phyloP scores from a whole-genome alignment of 2,888 invertebrate species.

The Drosophila percnosoma region DNA sequence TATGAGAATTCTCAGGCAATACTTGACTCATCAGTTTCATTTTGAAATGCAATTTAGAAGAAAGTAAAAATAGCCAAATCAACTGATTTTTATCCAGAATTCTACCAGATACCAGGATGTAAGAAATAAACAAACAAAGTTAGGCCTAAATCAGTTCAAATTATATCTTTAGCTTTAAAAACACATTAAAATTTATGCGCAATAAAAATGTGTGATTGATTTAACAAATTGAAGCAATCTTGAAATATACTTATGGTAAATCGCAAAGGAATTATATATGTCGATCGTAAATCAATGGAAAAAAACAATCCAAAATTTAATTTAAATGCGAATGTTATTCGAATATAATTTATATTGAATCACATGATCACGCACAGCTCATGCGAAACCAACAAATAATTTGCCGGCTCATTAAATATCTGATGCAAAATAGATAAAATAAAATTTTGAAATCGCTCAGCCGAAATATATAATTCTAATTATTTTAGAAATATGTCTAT shows the following conservation, averaged over 20 bases:
- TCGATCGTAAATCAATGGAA: neutral
- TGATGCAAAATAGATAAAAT: neutral
- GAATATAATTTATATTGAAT: conserved; percentile 19
- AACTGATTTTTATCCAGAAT: neutral
- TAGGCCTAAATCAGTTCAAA: neutral
- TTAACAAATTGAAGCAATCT: conserved; percentile 13
- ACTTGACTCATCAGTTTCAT: conserved; percentile 5
- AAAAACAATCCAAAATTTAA: conserved; percentile 11
- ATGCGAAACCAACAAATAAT: conserved; percentile 15
- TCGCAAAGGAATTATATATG: neutral
- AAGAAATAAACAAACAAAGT: neutral
- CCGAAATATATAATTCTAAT: conserved; percentile 1
- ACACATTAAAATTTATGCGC: neutral
- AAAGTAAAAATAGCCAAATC: neutral
- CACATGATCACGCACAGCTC: conserved; percentile 19
- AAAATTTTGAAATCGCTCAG: conserved; percentile 5
- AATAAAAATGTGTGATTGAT: conserved; percentile 3
- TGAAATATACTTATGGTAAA: neutral
- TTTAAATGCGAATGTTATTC: conserved; percentile 19
- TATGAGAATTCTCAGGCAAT: conserved; percentile 7
- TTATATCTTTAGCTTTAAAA: neutral
- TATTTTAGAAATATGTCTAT: neutral
- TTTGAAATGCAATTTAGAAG: conserved; percentile 2
- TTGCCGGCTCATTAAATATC: conserved; percentile 21
- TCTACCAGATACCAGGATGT: neutral